Conservation (phyloP, 2,888 invertebrate genomes). For the Saturnia japonica region DNA sequence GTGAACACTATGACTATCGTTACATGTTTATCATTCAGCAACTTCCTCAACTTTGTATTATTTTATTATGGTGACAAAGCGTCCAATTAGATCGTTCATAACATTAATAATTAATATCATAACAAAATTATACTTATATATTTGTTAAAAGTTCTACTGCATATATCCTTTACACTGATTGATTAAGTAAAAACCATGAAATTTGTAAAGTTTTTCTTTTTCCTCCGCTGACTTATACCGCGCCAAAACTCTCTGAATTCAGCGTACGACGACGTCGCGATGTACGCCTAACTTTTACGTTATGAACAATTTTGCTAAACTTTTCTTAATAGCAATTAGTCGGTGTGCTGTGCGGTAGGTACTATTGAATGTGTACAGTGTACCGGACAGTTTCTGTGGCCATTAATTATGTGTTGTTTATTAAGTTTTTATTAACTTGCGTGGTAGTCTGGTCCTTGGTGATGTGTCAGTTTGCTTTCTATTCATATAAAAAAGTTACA, state of each 20-base stretch:
- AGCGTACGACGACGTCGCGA: not conserved
- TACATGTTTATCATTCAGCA: too few species aligned
- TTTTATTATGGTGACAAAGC: too few species aligned
- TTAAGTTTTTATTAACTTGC: not conserved
- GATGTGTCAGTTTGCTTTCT: not conserved
- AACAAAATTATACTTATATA: too few species aligned
- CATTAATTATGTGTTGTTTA: not conserved
- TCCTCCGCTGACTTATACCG: not conserved
- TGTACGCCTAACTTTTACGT: not conserved
- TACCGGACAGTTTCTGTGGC: not conserved
- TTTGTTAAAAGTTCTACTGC: too few species aligned
- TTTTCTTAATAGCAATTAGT: conserved; percentile 3
- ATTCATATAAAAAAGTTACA: not conserved
- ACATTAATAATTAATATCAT: too few species aligned
- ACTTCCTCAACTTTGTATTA: too few species aligned
- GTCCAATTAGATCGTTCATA: too few species aligned
- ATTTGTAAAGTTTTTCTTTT: not conserved
- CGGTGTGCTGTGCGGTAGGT: not conserved
- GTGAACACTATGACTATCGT: too few species aligned
- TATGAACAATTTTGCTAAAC: conserved; percentile 5
- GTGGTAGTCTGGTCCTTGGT: not conserved
- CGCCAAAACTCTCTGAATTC: not conserved
- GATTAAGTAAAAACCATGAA: too few species aligned
- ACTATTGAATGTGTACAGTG: not conserved
- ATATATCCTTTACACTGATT: too few species aligned